phyloP scores from a whole-genome alignment of 2,113 vertebrate genomes.

The Pithys albifrons region DNA sequence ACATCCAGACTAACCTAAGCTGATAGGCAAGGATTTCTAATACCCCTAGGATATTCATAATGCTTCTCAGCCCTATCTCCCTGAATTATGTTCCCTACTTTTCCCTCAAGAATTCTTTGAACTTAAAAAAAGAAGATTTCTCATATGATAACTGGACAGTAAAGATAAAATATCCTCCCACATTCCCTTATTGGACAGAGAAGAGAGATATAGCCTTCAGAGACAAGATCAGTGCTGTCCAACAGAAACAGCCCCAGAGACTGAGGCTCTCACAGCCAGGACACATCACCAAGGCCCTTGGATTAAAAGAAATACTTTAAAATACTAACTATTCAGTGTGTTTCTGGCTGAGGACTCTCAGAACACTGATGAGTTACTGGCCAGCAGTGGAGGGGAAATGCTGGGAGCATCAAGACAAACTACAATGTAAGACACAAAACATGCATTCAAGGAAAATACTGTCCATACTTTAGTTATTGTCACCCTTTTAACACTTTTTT shows the following conservation, averaged over 20 bases:
- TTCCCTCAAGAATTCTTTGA: slow-evolving; percentile 7
- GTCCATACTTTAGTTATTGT: neutral
- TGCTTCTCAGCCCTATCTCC: neutral
- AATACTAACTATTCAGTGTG: neutral
- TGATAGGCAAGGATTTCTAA: neutral
- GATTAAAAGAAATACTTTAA: neutral
- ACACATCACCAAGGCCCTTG: neutral
- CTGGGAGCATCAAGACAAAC: neutral
- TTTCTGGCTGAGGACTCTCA: neutral
- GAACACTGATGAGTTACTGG: neutral
- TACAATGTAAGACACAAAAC: neutral
- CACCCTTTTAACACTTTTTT: neutral
- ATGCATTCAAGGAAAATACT: neutral
- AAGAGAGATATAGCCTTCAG: neutral
- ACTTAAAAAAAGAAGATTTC: neutral
- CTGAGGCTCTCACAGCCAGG: neutral
- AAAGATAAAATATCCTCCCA: slow-evolving; percentile 7
- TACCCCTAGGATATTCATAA: neutral
- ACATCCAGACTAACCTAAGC: neutral
- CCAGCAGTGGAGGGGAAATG: neutral
- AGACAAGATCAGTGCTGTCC: neutral
- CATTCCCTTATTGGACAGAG: neutral
- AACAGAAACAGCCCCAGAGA: slow-evolving; percentile 1
- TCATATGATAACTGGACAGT: slow-evolving; percentile 18
- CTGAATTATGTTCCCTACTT: slow-evolving; percentile 14